These are phyloP conservation scores for Leucopternis melanops DNA, from an alignment of 2,113 vertebrate species.

Conservation along the genomic window DNA sequence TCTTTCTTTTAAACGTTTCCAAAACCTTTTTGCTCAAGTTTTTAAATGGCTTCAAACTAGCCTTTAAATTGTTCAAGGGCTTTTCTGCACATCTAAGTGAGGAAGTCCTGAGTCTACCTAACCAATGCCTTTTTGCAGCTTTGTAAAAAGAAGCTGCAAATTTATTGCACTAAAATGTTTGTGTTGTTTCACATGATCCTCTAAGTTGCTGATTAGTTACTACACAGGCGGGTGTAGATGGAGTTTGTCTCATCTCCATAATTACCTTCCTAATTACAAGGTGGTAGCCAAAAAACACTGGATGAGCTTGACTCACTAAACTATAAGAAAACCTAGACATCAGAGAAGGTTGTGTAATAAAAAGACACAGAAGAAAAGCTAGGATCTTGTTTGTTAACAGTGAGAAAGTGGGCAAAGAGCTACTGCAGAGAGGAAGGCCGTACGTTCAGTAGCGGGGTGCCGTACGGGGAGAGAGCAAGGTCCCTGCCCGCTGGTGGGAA, in stretches of 20 bases:
- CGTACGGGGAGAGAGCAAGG: rapidly evolving
- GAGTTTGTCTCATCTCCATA: not conserved
- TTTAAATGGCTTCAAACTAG: not conserved
- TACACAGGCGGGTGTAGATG: not conserved
- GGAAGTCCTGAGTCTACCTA: not conserved
- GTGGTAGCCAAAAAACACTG: not conserved
- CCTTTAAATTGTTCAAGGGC: not conserved
- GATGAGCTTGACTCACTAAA: not conserved
- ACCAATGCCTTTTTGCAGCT: not conserved
- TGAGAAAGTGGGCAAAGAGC: not conserved
- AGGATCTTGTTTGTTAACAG: not conserved
- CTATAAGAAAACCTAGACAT: not conserved
- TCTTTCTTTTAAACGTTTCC: not conserved
- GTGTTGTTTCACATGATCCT: not conserved
- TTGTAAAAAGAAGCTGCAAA: not conserved
- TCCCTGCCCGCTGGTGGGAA: not conserved
- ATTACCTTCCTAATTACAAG: not conserved
- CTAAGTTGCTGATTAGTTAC: not conserved
- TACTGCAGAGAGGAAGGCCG: not conserved
- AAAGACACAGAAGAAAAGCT: not conserved
- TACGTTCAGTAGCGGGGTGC: not conserved
- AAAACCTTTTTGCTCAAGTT: not conserved
- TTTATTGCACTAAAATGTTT: not conserved
- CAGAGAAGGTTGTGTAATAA: not conserved
- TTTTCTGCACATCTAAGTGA: not conserved